A percentile compares a stretch with the other conserved stretches of the same genome.
These are phyloP conservation scores for Hybos culiciformis DNA, from an alignment of 2,888 invertebrate genomes.

Conservation along the genomic window DNA sequence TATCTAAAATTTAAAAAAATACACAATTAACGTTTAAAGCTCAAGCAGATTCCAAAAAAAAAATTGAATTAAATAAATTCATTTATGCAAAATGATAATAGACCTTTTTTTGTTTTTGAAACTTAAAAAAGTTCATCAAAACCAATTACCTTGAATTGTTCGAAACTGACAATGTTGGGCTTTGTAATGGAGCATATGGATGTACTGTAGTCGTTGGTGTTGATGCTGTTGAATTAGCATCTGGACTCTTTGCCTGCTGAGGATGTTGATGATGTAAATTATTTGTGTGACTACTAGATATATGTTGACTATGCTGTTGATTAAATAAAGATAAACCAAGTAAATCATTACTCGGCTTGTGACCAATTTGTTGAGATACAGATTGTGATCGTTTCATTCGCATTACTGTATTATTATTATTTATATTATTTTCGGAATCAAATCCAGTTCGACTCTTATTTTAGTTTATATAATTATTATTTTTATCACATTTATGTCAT, in stretches of 20 bases:
- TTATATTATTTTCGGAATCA: too few species aligned
- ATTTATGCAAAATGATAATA: too few species aligned
- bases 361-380: constrained; percentile 59
- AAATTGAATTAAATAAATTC: neutral
- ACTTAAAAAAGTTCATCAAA: neutral
- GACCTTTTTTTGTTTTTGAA: neutral
- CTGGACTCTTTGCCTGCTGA: too few species aligned
- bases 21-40: neutral
- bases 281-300: constrained; percentile 27
- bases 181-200: constrained; percentile 71
- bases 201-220: constrained; percentile 46
- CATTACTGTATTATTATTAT: too few species aligned
- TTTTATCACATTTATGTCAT: too few species aligned
- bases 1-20: constrained; percentile 32
- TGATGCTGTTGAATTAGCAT: constrained; percentile 57
- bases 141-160: constrained; percentile 48
- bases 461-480: too few species aligned
- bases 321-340: constrained; percentile 58
- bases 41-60: neutral
- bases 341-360: constrained; percentile 59
- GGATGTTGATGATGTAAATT: constrained; percentile 35
- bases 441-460: too few species aligned
- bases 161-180: constrained; percentile 52
- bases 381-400: constrained; percentile 59
- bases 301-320: constrained; percentile 37